Conservation (phyloP, 2,797 vertebrate species). For the Onychomys arenicola region DNA sequence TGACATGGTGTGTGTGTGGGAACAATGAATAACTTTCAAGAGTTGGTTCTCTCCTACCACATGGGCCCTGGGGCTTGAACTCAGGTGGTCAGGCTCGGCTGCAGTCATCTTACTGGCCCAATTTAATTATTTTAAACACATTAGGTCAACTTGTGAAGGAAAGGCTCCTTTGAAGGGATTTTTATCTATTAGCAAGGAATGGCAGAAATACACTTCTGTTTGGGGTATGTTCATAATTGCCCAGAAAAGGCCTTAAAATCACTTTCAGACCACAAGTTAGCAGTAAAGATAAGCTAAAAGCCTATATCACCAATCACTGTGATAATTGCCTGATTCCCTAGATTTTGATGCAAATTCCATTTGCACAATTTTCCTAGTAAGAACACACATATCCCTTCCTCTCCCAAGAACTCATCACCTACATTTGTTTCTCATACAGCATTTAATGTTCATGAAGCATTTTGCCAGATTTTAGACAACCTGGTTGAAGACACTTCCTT, state of each 20-base stretch:
- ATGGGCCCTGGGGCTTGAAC: not conserved
- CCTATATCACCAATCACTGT: not conserved
- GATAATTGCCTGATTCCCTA: not conserved
- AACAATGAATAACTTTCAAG: not conserved
- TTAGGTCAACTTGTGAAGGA: not conserved
- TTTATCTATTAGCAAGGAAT: constrained; percentile 28
- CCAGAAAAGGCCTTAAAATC: not conserved
- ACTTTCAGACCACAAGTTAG: not conserved
- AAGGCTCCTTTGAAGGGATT: not conserved
- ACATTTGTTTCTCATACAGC: constrained; percentile 48
- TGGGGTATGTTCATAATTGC: not conserved
- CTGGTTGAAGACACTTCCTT: not conserved
- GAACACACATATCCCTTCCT: not conserved
- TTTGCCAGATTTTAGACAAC: constrained; percentile 19
- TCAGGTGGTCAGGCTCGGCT: not conserved
- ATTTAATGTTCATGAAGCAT: constrained; percentile 9
- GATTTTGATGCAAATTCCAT: not conserved
- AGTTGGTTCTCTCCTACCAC: not conserved
- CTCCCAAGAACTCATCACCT: constrained; percentile 40
- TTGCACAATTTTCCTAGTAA: constrained; percentile 31
- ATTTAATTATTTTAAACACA: not conserved
- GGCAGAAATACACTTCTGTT: not conserved
- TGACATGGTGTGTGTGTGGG: too few species aligned
- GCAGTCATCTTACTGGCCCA: not conserved
- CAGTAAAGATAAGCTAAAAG: not conserved